Conservation (phyloP, 2,888 invertebrate species). For the Nesidiocoris tenuis region DNA sequence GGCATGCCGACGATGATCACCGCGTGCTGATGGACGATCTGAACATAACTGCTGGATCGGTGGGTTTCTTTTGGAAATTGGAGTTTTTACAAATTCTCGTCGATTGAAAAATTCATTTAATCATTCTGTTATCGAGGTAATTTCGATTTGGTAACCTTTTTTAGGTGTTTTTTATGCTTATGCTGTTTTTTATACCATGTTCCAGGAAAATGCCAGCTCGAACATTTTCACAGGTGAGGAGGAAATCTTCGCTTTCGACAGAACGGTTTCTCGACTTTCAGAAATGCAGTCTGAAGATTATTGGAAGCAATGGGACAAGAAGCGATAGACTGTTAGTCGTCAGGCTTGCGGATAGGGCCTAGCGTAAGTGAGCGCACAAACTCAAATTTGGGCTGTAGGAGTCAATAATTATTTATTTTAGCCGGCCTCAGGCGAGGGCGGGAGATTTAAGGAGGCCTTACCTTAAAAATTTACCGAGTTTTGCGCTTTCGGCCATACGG, state of each 20-base stretch:
- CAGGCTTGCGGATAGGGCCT: background rate
- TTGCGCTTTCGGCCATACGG: too few species aligned
- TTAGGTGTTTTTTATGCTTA: background rate
- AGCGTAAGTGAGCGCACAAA: too few species aligned
- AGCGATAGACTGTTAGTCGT: slow-evolving; percentile 47
- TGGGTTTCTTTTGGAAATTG: slow-evolving; percentile 55
- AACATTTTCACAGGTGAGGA: slow-evolving; percentile 97
- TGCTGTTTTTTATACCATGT: slow-evolving; percentile 48
- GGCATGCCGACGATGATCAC: slow-evolving; percentile 71
- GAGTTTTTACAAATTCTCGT: background rate
- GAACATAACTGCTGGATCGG: slow-evolving; percentile 73
- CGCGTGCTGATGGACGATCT: slow-evolving; percentile 94
- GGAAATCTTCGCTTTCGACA: slow-evolving; percentile 94
- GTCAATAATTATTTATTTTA: too few species aligned
- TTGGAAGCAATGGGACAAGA: slow-evolving; percentile 78
- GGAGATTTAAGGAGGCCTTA: too few species aligned
- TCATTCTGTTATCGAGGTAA: background rate
- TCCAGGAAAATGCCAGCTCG: slow-evolving; percentile 72
- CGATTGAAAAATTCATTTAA: background rate
- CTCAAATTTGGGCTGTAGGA: too few species aligned
- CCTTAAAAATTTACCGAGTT: too few species aligned
- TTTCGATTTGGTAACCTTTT: too few species aligned
- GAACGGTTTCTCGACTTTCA: slow-evolving; percentile 86
- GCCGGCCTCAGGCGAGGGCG: too few species aligned
- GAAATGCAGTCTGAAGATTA: slow-evolving; percentile 97